Evolutionary conservation across 2,888 invertebrate genomes (phyloP).

Genomic region (Limnephilus lunatus): DNA sequence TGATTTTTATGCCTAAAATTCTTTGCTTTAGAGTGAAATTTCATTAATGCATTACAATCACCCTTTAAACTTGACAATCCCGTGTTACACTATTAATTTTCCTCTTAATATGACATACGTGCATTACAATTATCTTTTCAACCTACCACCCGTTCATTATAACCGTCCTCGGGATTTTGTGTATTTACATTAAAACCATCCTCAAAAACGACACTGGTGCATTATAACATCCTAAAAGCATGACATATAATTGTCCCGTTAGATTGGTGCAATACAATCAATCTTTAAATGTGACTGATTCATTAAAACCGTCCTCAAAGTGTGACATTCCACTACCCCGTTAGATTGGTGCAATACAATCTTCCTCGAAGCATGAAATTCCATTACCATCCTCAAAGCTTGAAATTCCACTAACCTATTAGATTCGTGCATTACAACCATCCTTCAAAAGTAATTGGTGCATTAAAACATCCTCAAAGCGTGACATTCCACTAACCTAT

Average conservation of each 20-base stretch:
- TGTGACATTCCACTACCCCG: not conserved
- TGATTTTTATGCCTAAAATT: not conserved
- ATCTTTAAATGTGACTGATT: too few relatives aligned
- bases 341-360: too few relatives aligned
- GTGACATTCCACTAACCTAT: too few relatives aligned
- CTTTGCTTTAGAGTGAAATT: not conserved
- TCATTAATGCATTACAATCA: not conserved
- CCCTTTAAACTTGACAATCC: not conserved
- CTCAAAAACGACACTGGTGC: too few relatives aligned
- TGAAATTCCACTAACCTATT: not conserved
- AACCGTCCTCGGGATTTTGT: not conserved
- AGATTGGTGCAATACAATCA: too few relatives aligned
- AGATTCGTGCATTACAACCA: not conserved
- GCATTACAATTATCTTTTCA: not conserved
- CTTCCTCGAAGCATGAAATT: too few relatives aligned
- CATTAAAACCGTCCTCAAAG: not conserved
- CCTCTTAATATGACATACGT: too few relatives aligned
- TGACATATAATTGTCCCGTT: too few relatives aligned
- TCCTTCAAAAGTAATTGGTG: not conserved
- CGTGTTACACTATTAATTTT: not conserved
- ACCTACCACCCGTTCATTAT: not conserved
- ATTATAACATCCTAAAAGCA: too few relatives aligned
- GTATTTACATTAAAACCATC: too few relatives aligned
- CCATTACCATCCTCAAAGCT: too few relatives aligned
- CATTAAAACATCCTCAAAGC: not conserved